These are phyloP conservation scores for Dynastes maya DNA, from an alignment of 2,888 invertebrate genomes.

Conservation along the genomic window DNA sequence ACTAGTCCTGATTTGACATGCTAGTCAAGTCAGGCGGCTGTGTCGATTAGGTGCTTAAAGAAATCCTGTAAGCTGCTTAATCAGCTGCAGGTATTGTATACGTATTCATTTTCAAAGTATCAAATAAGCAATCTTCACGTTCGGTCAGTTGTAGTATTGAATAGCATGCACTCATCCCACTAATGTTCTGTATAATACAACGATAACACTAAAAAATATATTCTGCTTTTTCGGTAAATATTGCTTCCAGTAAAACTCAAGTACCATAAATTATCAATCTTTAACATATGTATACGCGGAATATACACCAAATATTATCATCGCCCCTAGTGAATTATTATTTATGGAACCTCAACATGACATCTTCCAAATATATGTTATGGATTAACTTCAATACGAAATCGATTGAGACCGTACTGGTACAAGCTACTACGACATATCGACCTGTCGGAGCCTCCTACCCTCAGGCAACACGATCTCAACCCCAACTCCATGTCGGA, in stretches of 20 bases:
- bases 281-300: background rate
- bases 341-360: slow-evolving; percentile 26
- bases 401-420: slow-evolving; percentile 45
- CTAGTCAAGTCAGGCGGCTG: too few relatives aligned
- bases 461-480: slow-evolving; percentile 40
- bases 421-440: slow-evolving; percentile 55
- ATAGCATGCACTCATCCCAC: too few relatives aligned
- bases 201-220: too few relatives aligned
- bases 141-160: too few relatives aligned
- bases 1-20: too few relatives aligned
- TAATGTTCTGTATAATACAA: too few relatives aligned
- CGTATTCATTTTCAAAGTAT: too few relatives aligned
- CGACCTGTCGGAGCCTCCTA: slow-evolving; percentile 48
- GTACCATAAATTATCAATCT: slow-evolving; percentile 3
- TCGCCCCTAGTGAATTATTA: slow-evolving; percentile 21
- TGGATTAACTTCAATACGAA: slow-evolving; percentile 35
- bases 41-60: too few relatives aligned
- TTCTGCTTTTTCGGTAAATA: background rate
- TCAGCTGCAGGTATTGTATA: too few relatives aligned
- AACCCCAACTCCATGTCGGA: background rate
- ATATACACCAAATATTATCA: background rate
- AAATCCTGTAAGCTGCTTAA: too few relatives aligned
- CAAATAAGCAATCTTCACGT: too few relatives aligned
- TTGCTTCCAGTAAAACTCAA: background rate
- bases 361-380: slow-evolving; percentile 6